Base-by-base conservation (phyloP, 2,888 invertebrate genomes). In the Campaea margaritaria region DNA sequence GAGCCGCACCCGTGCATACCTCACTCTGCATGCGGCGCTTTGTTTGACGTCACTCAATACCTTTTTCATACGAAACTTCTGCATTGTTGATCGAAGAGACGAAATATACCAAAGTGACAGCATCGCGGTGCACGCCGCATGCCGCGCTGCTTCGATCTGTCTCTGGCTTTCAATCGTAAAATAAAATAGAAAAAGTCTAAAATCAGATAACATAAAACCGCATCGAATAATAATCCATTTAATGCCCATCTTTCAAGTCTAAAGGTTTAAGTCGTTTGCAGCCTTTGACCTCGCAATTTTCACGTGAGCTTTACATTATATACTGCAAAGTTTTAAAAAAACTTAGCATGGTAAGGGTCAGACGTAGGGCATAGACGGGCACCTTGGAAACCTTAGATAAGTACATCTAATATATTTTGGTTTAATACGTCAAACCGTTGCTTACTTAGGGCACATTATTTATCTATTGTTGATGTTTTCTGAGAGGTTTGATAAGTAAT, bases 281-380 rank as follows among this genome's bases (percentile, higher is more conserved):
- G 7, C 4, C 14, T 36, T 47, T 41, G 42, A 51, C 27, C 48
- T 43, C 11, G 13, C 39, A 58, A 61, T 62, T 61, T 58, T 55
- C 43, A 53, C 53, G 13, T 58, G 34, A 59, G 52, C 45, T 57
- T 64, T 53, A 51, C 46, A 53, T 12, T 52, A 57, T 61, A 57
- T 50, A 62, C 58, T 58, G 57, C 52, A 68, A 69, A 68, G 64
- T 64, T 54, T 60, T 43, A 50, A 57, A 53, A 54, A 55, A 38
- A 60, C 59, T 41, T 39, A 47, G 49, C 49, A 44, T 52, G 45
- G 38, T 48, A 45, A 76, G 79, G 65, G 78, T 77, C 81, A 79
- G 76, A 79, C 78, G 16, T 66, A 81, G 83, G 83, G 57, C 84
- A 72, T 62, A 83, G 81, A 80, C 79, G 67, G 78, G 75, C 78